Base-by-base conservation (phyloP, 1,140 invertebrate genomes). In the Neodiprion virginianus region DNA sequence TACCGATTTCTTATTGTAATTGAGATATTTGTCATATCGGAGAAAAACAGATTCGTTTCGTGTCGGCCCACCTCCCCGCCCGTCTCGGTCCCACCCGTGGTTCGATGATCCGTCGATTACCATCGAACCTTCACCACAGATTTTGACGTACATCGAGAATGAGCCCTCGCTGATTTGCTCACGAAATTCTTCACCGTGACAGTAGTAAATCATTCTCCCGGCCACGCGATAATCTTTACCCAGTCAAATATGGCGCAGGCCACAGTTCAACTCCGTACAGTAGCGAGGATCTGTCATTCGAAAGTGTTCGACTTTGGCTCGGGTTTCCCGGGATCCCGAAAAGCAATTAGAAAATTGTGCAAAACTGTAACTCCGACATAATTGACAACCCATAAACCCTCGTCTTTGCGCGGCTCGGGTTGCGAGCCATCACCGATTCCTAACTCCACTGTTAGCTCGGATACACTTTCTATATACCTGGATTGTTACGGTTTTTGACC, bases 341-440 rank as follows among this genome's bases (percentile, higher is more conserved):
- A 17, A 75, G 77, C 77, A 80, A 83, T 82, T 82, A 82, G 79
- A 81, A 80, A 81, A 82, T 81, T 77, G 76, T 74, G 73, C 78
- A 72, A 76, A 75, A 61, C 53, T 61, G n/a, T 12, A 8, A 40
- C 28, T 21, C 69, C 50, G 70, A 72, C 74, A n/a, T 53, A 21
- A 65, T 47, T 66, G 71, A 50, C 49, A 14, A 5, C 23, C 48
- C 48, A 23, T 70, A 73, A 71, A 21, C 17, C 21, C 67, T 61
- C 66, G 78, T 78, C 74, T 50, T 72, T 79, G 72, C 77, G 28
- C 28, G 28, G 28, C 65, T 75, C 69, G 76, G 65, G 49, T 17
- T 61, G 74, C 49, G 17, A 67, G 72, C 72, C 53, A 72, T 76
- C 75, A 17, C 53, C 74, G 72, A 69, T 65, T 69, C 28, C 72